Percentiles rank a stretch among this genome's conserved stretches.
Conservation (phyloP, 2,888 invertebrate genomes). For the Philopedon plagiatum region DNA sequence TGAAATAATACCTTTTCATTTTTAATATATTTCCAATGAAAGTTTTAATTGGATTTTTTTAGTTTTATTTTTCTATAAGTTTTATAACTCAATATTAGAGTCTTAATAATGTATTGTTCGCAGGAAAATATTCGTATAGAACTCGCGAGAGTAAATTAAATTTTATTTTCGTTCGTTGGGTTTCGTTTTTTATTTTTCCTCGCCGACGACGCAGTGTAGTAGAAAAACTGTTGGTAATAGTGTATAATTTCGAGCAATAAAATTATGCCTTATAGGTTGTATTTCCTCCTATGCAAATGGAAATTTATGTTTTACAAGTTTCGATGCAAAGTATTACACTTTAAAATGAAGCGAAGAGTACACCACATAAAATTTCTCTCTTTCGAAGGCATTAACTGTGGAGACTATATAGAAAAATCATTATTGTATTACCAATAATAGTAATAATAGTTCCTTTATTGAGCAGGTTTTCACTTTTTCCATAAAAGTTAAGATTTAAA, state of each 20-base stretch:
- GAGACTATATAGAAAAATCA: no score
- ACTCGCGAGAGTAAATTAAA: conserved; percentile 38
- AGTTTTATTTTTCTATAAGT: conserved; percentile 48
- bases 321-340: background rate
- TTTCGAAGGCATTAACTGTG: background rate
- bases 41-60: conserved; percentile 46
- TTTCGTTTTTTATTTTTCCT: conserved; percentile 4
- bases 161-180: conserved; percentile 26
- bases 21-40: conserved; percentile 51
- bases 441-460: no score
- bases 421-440: no score
- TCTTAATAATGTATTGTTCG: conserved; percentile 49
- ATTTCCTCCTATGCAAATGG: conserved; percentile 25
- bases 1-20: conserved; percentile 51
- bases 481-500: no score
- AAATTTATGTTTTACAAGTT: conserved; percentile 21
- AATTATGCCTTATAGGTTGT: conserved; percentile 35
- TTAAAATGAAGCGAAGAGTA: background rate
- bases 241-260: conserved; percentile 43
- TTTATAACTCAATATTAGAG: conserved; percentile 48
- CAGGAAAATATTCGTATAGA: conserved; percentile 29
- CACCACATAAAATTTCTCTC: background rate
- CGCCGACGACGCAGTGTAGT: conserved; percentile 3
- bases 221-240: conserved; percentile 29
- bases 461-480: no score